phyloP scores from a whole-genome alignment of 92 coral and sea anemone genomes.

The Umimayanthus kanabou region DNA sequence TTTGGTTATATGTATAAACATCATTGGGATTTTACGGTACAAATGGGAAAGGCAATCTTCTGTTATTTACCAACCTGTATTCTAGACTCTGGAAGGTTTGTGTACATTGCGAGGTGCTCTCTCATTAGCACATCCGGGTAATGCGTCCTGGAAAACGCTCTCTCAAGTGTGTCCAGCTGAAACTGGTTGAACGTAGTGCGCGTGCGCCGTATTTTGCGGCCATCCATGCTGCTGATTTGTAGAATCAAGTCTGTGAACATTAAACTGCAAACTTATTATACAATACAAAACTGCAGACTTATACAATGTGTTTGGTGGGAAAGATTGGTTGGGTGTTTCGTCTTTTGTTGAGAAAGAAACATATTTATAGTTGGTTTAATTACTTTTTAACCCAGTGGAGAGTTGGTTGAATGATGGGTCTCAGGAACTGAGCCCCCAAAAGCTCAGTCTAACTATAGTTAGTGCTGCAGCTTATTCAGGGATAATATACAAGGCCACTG shows the following conservation, averaged over 20 bases:
- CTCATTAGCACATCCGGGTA: slow-evolving; percentile 94
- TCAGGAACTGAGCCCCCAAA: too few relatives aligned
- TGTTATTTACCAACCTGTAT: slow-evolving; percentile 72
- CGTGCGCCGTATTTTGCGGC: slow-evolving; percentile 92
- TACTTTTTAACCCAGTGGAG: too few relatives aligned
- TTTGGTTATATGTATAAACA: neutral
- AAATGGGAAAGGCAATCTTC: neutral
- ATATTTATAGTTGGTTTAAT: too few relatives aligned
- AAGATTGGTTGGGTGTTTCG: too few relatives aligned
- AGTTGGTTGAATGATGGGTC: too few relatives aligned
- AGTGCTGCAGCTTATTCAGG: too few relatives aligned
- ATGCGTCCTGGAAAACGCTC: slow-evolving; percentile 93
- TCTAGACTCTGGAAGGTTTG: slow-evolving; percentile 94
- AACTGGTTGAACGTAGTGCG: slow-evolving; percentile 98
- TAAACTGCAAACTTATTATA: neutral
- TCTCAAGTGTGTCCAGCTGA: slow-evolving; percentile 94
- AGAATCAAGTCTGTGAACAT: slow-evolving; percentile 72
- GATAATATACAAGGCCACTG: too few relatives aligned
- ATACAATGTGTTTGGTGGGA: too few relatives aligned
- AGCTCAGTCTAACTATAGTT: too few relatives aligned
- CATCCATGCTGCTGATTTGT: slow-evolving; percentile 77
- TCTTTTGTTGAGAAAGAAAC: too few relatives aligned
- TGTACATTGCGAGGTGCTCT: slow-evolving; percentile 90
- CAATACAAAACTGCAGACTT: too few relatives aligned
- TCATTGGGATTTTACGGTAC: too few relatives aligned